phyloP scores from a whole-genome alignment of 2,113 vertebrate species.

The Eudyptes chrysolophus region DNA sequence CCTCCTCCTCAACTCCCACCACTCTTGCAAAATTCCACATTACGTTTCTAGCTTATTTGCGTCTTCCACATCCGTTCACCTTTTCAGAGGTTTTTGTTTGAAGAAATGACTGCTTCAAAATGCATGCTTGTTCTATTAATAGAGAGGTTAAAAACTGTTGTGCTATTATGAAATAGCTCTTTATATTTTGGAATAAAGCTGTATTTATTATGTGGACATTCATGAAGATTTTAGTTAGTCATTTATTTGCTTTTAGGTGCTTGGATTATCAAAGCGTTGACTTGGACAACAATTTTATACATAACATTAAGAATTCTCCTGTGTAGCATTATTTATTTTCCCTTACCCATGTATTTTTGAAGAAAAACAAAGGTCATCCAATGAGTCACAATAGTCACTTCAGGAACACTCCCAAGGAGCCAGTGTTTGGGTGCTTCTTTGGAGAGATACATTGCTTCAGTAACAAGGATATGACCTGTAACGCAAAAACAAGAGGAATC shows the following conservation, averaged over 20 bases:
- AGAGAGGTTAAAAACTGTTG: rapidly evolving
- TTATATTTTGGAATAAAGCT: neutral
- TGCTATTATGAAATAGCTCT: neutral
- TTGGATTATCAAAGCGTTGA: neutral
- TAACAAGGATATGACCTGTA: rapidly evolving
- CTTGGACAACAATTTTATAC: rapidly evolving
- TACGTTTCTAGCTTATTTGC: neutral
- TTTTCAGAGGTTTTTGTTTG: neutral
- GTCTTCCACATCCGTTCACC: neutral
- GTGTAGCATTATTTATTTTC: neutral
- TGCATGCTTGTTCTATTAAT: neutral
- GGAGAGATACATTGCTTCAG: rapidly evolving
- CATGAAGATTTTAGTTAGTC: neutral
- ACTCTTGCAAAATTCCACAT: neutral
- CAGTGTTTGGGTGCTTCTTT: rapidly evolving
- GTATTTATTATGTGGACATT: neutral
- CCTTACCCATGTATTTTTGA: rapidly evolving
- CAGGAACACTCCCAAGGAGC: neutral
- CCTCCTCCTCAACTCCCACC: neutral
- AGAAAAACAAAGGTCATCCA: neutral
- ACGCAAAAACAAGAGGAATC: rapidly evolving
- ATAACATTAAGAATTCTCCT: rapidly evolving
- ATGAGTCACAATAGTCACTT: rapidly evolving
- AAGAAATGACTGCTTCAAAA: neutral
- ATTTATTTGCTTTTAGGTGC: neutral